A percentile compares a stretch with the other conserved stretches of the same genome.
Evolutionary conservation across 2,797 vertebrate species (phyloP).

Genomic region (Hylomyscus alleni): DNA sequence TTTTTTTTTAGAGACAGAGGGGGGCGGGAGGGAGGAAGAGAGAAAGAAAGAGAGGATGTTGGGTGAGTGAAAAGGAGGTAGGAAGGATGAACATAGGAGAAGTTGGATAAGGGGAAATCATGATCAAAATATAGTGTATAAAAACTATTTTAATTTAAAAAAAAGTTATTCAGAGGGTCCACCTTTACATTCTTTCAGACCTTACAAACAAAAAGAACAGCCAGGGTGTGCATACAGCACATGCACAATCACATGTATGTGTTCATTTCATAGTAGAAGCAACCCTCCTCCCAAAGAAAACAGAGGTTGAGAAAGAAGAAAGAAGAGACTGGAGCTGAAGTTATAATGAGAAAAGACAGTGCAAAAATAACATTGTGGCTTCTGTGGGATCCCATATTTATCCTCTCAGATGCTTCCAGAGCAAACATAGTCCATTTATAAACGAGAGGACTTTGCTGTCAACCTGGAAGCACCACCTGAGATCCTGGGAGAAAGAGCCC

Average conservation of each 20-base stretch:
- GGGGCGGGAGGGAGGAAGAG: too few species aligned
- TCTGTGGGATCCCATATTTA: constrained; percentile 85
- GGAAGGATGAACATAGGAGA: background rate
- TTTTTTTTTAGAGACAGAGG: too few species aligned
- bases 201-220: constrained; percentile 15
- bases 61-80: background rate
- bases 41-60: background rate
- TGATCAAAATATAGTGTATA: background rate
- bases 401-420: constrained; percentile 80
- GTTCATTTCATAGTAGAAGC: constrained; percentile 20
- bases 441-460: constrained; percentile 80
- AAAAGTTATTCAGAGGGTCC: background rate
- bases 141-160: constrained; percentile 11
- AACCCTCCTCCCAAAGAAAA: background rate
- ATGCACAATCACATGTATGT: background rate
- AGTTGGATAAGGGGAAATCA: background rate
- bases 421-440: constrained; percentile 84
- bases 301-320: constrained; percentile 26
- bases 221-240: background rate
- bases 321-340: constrained; percentile 69
- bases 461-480: constrained; percentile 76
- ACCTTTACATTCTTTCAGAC: background rate
- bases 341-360: constrained; percentile 82
- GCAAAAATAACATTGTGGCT: constrained; percentile 84
- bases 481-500: constrained; percentile 70